Base-by-base conservation (phyloP, 2,888 invertebrate species). In the Cheilosia urbana region DNA sequence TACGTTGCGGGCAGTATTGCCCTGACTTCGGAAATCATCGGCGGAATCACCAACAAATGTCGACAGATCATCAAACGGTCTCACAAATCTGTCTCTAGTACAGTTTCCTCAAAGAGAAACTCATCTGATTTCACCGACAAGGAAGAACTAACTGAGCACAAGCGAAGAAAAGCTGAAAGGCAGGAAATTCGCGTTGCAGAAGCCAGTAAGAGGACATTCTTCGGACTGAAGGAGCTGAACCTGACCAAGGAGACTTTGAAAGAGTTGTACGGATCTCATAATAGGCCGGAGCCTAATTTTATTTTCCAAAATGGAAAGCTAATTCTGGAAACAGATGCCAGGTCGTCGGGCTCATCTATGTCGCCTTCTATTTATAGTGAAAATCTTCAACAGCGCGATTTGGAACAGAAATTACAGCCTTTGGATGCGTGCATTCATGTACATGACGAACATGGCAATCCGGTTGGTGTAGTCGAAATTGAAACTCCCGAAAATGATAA, bases 11-110 rank as follows among this genome's bases (percentile, higher is more conserved):
- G 95, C 4, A 93, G 93, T 0, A 92, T 94, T 3, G 94, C 94
- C 4, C 91, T 96, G 11, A 88, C 95, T 15, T 94, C 95, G 0
- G 96, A 96, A 92, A 95, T 95, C 92, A 94, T 96, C 89, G 95
- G 95, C 21, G 95, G 96, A 2, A 95, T 95, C 81, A 93, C 95
- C 0, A 94, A 93, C 88, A 93, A 93, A 88, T 95, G 95, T 88
- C 90, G 92, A 0, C 91, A 91, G 71, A 91, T 92, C 15, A 88
- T 92, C 1, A 89, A 88, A 37, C 89, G 90, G 13, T 88, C 90
- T 1, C 89, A 89, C 0, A 88, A 89, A 11, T 90, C 90, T 0
- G 58, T 75, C 2, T 76, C 89, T 9, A 91, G 90, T 40, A 84
- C 82, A 2, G 88, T 88, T 77, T 91, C 92, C 2, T 91, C 92